Conservation (phyloP, 2,113 vertebrate genomes). For the Ranitomeya imitator region DNA sequence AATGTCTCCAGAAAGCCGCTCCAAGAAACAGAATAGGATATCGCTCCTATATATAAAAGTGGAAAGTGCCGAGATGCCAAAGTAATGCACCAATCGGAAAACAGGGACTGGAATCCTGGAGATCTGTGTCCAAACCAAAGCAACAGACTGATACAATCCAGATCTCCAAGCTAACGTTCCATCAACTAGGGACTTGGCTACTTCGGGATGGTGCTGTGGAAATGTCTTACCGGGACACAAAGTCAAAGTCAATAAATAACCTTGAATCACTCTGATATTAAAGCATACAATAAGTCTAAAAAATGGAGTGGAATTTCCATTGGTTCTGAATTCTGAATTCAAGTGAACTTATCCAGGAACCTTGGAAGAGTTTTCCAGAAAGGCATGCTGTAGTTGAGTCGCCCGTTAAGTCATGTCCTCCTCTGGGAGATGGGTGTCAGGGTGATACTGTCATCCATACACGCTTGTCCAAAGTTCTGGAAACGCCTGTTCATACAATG, state of each 20-base stretch:
- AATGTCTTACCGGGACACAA: neutral
- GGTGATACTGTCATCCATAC: too few relatives aligned
- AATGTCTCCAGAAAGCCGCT: neutral
- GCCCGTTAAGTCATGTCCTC: too few relatives aligned
- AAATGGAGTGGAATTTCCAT: too few relatives aligned
- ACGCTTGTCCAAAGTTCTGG: too few relatives aligned
- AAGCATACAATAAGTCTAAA: too few relatives aligned
- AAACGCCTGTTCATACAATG: too few relatives aligned
- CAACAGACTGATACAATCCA: neutral
- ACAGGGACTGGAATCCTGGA: neutral
- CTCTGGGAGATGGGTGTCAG: too few relatives aligned
- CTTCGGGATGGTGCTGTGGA: neutral
- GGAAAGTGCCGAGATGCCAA: neutral
- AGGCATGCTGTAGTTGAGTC: too few relatives aligned
- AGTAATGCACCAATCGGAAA: neutral
- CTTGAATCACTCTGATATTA: neutral
- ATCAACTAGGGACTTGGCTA: neutral
- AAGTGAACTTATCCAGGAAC: too few relatives aligned
- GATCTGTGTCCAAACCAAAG: neutral
- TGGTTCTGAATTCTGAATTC: too few relatives aligned
- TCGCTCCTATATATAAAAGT: conserved; percentile 13
- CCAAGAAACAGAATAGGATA: conserved; percentile 11
- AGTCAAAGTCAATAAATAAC: neutral
- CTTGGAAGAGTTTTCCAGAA: too few relatives aligned
- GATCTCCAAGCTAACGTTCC: neutral